Percentiles rank a stretch among this genome's conserved stretches.
These are phyloP conservation scores for Caenorhabditis japonica DNA, from an alignment of 2,888 invertebrate species.

Conservation along the genomic window DNA sequence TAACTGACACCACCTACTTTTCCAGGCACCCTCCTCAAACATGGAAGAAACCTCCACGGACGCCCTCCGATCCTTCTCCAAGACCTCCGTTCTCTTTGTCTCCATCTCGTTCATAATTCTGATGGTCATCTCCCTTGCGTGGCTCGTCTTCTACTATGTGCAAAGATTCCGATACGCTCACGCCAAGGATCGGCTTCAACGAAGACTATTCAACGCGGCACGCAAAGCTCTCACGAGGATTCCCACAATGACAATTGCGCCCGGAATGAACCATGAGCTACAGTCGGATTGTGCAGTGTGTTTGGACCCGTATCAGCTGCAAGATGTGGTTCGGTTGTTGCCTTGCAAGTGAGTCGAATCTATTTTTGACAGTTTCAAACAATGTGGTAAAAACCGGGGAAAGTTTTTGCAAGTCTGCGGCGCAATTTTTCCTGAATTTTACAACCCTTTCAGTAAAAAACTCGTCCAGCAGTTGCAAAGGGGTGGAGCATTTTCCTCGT, in stretches of 20 bases:
- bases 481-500: no score
- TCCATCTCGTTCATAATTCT: constrained; percentile 94
- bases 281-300: constrained; percentile 92
- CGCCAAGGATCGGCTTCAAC: constrained; percentile 92
- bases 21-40: constrained; percentile 10
- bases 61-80: constrained; percentile 71
- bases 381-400: not conserved
- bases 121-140: constrained; percentile 86
- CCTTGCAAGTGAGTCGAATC: constrained; percentile 90
- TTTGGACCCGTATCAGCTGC: constrained; percentile 90
- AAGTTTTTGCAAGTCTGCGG: no score
- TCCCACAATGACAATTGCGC: constrained; percentile 89
- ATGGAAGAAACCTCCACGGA: constrained; percentile 39
- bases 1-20: not conserved
- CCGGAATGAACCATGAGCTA: constrained; percentile 86
- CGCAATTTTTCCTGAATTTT: no score
- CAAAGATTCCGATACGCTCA: constrained; percentile 93
- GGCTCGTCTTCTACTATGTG: constrained; percentile 95
- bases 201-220: constrained; percentile 90
- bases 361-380: not conserved
- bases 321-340: constrained; percentile 88
- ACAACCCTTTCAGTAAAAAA: no score
- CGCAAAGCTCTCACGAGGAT: constrained; percentile 94
- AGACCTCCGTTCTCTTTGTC: constrained; percentile 86
- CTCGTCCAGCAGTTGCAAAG: no score